These are phyloP conservation scores for Brenthis ino DNA, from an alignment of 2,888 invertebrate species.

Conservation along the genomic window DNA sequence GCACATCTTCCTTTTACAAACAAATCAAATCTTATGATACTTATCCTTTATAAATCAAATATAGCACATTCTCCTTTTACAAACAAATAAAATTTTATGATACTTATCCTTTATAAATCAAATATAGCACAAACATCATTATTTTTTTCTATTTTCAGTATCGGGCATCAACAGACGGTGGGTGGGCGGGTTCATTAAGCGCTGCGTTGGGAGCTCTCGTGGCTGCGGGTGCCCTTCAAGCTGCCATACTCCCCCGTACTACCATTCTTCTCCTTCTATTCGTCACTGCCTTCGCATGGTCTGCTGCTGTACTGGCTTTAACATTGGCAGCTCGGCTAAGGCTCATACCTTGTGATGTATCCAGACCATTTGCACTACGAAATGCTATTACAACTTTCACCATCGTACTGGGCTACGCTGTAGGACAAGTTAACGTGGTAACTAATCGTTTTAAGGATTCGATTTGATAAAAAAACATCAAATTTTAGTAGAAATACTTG, in stretches of 20 bases:
- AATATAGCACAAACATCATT: no score
- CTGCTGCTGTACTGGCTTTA: conserved; percentile 92
- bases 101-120: no score
- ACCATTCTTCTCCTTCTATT: conserved; percentile 91
- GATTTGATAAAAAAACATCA: no score
- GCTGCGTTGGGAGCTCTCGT: conserved; percentile 89
- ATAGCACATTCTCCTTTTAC: no score
- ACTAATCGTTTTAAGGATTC: conserved; percentile 64
- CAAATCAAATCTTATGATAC: no score
- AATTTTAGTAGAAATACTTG: no score
- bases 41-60: no score
- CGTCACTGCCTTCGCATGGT: conserved; percentile 95
- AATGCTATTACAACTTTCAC: conserved; percentile 94
- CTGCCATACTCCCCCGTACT: conserved; percentile 91
- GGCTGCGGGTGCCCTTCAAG: conserved; percentile 89
- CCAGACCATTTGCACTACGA: conserved; percentile 90
- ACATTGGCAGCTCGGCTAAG: conserved; percentile 91
- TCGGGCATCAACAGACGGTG: conserved; percentile 91
- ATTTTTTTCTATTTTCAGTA: conserved; percentile 82
- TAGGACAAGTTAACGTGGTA: conserved; percentile 96
- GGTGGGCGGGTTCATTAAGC: conserved; percentile 91
- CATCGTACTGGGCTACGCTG: conserved; percentile 92
- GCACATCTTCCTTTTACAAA: no score
- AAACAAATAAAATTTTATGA: no score
- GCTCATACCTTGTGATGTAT: conserved; percentile 93